phyloP scores from a whole-genome alignment of 23 tunicate species.

The Diplosoma virens region DNA sequence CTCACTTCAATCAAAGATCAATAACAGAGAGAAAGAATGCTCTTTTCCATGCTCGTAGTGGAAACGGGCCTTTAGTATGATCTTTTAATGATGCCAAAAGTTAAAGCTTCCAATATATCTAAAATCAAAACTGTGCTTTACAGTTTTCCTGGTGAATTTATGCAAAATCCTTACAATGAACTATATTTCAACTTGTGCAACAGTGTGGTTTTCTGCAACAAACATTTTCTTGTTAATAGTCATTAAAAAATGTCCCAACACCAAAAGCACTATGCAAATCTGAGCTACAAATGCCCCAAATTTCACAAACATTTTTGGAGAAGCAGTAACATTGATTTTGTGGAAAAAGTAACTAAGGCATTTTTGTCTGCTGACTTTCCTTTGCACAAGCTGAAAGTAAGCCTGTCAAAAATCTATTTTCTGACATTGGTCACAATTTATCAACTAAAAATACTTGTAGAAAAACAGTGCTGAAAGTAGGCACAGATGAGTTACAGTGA shows the following conservation, averaged over 20 bases:
- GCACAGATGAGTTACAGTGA: not conserved
- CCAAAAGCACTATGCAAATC: slow-evolving; percentile 6
- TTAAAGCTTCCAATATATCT: slow-evolving; percentile 10
- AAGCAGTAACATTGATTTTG: slow-evolving; percentile 12
- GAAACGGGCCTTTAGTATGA: no score
- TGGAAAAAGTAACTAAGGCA: slow-evolving; percentile 23
- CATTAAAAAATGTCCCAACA: slow-evolving; percentile 3
- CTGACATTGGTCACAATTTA: slow-evolving; percentile 20
- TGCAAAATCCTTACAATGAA: slow-evolving; percentile 1
- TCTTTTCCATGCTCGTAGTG: no score
- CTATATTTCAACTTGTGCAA: slow-evolving; percentile 11
- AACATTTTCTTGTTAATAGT: slow-evolving; percentile 7
- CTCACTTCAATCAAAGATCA: no score
- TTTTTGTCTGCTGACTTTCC: slow-evolving; percentile 36
- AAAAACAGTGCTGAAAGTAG: slow-evolving; percentile 14
- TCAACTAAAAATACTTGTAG: slow-evolving; percentile 36
- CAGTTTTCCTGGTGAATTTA: not conserved
- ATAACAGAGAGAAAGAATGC: no score
- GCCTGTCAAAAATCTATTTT: slow-evolving; percentile 7
- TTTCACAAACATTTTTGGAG: slow-evolving; percentile 20
- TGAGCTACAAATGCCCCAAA: slow-evolving; percentile 1
- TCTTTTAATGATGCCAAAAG: slow-evolving; percentile 19
- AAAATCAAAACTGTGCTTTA: not conserved
- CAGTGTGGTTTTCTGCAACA: slow-evolving; percentile 9
- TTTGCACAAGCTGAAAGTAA: slow-evolving; percentile 11